Evolutionary conservation across 2,113 vertebrate species (phyloP), one percentile per base, ranked within the genome.

Genomic region (Sakesphorus luctuosus): DNA sequence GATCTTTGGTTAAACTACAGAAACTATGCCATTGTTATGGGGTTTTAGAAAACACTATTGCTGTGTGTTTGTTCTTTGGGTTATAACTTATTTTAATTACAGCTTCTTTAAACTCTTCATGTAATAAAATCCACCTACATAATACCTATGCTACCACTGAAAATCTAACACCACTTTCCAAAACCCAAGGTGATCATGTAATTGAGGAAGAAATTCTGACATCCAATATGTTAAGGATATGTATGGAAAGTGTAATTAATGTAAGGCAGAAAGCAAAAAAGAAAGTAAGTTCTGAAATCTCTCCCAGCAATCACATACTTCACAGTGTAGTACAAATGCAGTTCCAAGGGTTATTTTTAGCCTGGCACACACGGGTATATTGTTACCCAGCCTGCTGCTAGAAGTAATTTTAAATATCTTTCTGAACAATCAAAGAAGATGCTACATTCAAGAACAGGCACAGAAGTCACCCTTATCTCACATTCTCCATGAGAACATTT

Each of bases 351-450:
- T 76, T 97, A 97, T 97, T 96, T 97, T 97, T 94, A 96, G 93
- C 91, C 87, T 91, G 88, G 93, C 91, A 92, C 92, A 93, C 92
- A 84, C 38, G 44, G 86, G 89, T 80, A 63, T 95, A 96, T 94
- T 93, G 93, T 95, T 94, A 93, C 93, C 88, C 89, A 80, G 76
- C 78, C 94, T 95, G 87, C 92, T 95, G 93, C 96, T 96, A 83
- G 79, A 89, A 95, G 94, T 94, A 89, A 94, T 96, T 95, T 95
- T 87, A 96, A 97, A 94, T 95, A 95, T 95, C 94, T 88, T 91
- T 73, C 67, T 71, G 91, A 94, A 91, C 85, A 81, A 94, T 94
- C 89, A 89, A 69, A 89, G 92, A 69, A 87, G 96, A 84, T 94
- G 83, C 88, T 92, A 25, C 58, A 65, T 88, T 92, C 74, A 80